Evolutionary conservation across 2,888 invertebrate genomes (phyloP), one percentile per base, ranked within the genome.

Genomic region (Aleiodes testaceus): DNA sequence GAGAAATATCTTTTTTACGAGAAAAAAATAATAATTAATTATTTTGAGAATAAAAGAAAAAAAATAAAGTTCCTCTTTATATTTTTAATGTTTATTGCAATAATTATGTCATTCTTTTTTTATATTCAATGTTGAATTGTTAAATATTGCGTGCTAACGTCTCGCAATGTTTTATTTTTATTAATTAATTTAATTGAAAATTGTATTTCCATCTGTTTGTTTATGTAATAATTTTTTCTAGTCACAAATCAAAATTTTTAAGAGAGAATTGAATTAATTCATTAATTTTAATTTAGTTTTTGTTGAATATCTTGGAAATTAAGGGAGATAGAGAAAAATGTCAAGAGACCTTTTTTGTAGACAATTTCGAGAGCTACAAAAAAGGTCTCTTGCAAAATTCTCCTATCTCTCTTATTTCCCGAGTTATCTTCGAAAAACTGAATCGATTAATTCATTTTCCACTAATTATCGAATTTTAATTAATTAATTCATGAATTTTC

Each of bases 241-340:
- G 77, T 79, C 78, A 77, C 75, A 76, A 77, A 74, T 71, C 55
- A 70, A 74, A 72, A 75, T 49, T 68, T 65, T 71, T 9, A 36
- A 36, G 36, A 36, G 9, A 36, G 3, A 11, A 36, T 36, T 36
- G 36, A 36, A 36, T 36, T 36, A 36, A 36, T 36, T 36, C 36
- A 36, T 11, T 6, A 7, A 36, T 7, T 36, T 36, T 3, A 1
- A 9, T 7, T 36, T 6, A 36, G 22, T 22, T 36, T 36, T 4
- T 36, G 1, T 1, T 1, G 6, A 36, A 36, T 36, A 36, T 36
- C 36, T 36, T 7, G 6, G 36, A 7, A 36, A 36, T 1, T 36
- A 36, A 36, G 5, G 4, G 36, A 36, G 36, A 36, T 36, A 36
- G 36, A 9, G 36, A 2, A 36, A 36, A 4, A 5, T 9, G 1